phyloP scores from a whole-genome alignment of 1,140 invertebrate species.

The Samia ricini region DNA sequence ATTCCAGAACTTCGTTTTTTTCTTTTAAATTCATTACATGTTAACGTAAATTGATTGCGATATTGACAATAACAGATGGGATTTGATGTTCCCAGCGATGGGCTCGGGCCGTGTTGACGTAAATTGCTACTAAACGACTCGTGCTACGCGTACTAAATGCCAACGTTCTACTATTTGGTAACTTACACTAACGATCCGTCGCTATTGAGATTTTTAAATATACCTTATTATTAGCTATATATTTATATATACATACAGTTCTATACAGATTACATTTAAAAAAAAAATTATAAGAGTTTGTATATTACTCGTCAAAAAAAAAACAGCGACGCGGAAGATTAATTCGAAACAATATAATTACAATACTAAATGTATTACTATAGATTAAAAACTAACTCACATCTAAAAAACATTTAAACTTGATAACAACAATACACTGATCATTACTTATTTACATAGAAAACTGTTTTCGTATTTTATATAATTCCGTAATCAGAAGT shows the following conservation, averaged over 20 bases:
- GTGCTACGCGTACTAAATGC: conserved; percentile 64
- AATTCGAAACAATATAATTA: conserved; percentile 44
- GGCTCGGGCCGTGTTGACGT: conserved; percentile 22
- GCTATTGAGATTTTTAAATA: conserved; percentile 47
- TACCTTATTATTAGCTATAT: conserved; percentile 18
- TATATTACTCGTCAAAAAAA: conserved; percentile 35
- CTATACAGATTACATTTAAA: too few relatives aligned
- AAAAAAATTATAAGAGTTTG: conserved; percentile 30
- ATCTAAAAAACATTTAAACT: conserved; percentile 64
- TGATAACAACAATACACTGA: conserved; percentile 61
- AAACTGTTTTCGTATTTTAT: conserved; percentile 20
- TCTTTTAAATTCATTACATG: background rate
- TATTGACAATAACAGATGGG: background rate
- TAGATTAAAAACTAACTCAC: conserved; percentile 51
- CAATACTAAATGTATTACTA: conserved; percentile 41
- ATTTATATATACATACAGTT: conserved; percentile 14
- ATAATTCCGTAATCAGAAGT: conserved; percentile 24
- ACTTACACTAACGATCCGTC: conserved; percentile 56
- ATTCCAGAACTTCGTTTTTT: too few relatives aligned
- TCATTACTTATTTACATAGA: conserved; percentile 55
- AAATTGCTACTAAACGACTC: conserved; percentile 35
- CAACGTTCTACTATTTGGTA: conserved; percentile 57
- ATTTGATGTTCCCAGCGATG: background rate
- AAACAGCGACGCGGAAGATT: conserved; percentile 39
- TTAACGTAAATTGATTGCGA: background rate